Conservation (phyloP, 2,113 vertebrate genomes). For the Aramus guarauna region DNA sequence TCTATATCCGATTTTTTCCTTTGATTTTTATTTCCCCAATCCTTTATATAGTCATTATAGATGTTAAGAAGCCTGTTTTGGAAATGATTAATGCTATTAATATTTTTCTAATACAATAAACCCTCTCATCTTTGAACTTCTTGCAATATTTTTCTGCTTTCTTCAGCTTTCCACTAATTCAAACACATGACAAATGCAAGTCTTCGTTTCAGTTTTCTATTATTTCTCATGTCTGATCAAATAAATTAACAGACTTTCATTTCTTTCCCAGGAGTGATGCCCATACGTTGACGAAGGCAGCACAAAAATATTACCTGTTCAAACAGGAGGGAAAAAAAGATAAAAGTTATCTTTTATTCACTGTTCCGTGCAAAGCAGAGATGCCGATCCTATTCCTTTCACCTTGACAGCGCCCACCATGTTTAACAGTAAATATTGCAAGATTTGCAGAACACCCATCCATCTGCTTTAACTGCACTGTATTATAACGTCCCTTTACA, state of each 20-base stretch:
- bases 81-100: slow-evolving; percentile 56
- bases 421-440: neutral
- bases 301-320: slow-evolving; percentile 52
- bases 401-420: neutral
- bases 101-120: slow-evolving; percentile 65
- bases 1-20: neutral
- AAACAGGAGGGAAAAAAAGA: neutral
- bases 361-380: neutral
- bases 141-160: slow-evolving; percentile 65
- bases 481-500: neutral
- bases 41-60: slow-evolving; percentile 36
- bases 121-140: slow-evolving; percentile 45
- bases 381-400: neutral
- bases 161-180: slow-evolving; percentile 54
- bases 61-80: slow-evolving; percentile 38
- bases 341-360: slow-evolving; percentile 11
- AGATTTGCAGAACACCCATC: neutral
- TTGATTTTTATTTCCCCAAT: slow-evolving; percentile 35
- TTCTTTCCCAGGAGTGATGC: slow-evolving; percentile 63
- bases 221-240: slow-evolving; percentile 67
- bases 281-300: slow-evolving; percentile 34
- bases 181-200: slow-evolving; percentile 39
- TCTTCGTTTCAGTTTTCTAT: slow-evolving; percentile 51
- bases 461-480: neutral
- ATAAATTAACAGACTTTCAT: slow-evolving; percentile 67